These are phyloP conservation scores for Rhimphoctona megacephalus DNA, from an alignment of 2,888 invertebrate species.

Conservation along the genomic window DNA sequence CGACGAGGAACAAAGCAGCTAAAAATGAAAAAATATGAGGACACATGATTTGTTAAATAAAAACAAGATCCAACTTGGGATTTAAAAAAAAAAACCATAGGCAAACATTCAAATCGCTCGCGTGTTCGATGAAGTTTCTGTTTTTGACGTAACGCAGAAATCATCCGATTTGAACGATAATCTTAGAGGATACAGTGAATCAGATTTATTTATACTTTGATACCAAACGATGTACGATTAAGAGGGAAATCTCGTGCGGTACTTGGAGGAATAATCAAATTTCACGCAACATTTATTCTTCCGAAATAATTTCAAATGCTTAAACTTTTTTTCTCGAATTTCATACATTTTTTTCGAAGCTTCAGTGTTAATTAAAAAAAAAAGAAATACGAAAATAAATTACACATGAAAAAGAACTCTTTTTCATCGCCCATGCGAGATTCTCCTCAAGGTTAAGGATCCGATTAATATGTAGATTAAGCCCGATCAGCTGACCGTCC, in stretches of 20 bases:
- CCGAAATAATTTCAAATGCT: neutral
- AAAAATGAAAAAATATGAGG: constrained; percentile 27
- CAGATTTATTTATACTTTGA: constrained; percentile 76
- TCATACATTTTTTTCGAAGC: no score
- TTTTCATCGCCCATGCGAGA: no score
- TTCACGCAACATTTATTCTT: neutral
- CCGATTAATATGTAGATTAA: no score
- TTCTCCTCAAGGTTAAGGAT: no score
- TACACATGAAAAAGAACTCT: no score
- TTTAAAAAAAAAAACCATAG: constrained; percentile 5
- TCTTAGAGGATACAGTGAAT: constrained; percentile 69
- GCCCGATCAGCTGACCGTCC: no score
- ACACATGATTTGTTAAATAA: constrained; percentile 8
- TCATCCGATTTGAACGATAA: no score
- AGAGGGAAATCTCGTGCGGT: neutral
- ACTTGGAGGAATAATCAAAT: neutral
- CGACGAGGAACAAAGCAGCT: constrained; percentile 41
- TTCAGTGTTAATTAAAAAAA: no score
- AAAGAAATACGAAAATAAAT: no score
- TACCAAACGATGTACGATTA: constrained; percentile 69
- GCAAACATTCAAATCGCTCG: constrained; percentile 11
- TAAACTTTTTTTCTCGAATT: no score
- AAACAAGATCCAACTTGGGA: constrained; percentile 19
- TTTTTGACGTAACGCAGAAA: constrained; percentile 34
- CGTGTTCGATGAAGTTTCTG: constrained; percentile 34